Base-by-base conservation (phyloP, 2,797 vertebrate species). In the Anguilla obscura region DNA sequence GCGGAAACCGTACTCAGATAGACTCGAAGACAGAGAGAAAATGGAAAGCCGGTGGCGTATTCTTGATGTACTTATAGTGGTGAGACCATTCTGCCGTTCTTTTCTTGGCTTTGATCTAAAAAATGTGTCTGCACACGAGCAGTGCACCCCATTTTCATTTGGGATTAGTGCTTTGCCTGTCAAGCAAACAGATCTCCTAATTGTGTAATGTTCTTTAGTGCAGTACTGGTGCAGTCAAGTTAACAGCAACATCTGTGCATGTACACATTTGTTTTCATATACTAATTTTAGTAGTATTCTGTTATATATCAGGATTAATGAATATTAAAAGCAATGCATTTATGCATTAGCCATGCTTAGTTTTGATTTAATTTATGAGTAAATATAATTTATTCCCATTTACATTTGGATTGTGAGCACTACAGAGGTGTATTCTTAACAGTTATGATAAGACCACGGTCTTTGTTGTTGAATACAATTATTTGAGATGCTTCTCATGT, bases 191-290 rank as follows among this genome's bases (percentile, higher is more conserved):
- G n/a, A 12, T 86, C 87, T 86, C 27, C 86, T 87, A 63, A 89
- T 88, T 87, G 88, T 18, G 86, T 50, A 54, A 33, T 45, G 82
- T 86, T 69, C 85, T 89, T 89, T 74, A 40, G 36, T 48, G 83
- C 79, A 36, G 40, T 54, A 80, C 69, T 36, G 66, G 40, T 83
- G 56, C 52, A 40, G 21, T 74, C 40, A 85, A 88, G 85, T 48
- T 85, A 6, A 56, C 86, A 69, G 89, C 86, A 85, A 69, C 24
- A 63, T n/a, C 84, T 85, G 86, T 86, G 0, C 76, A 24, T 80
- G 36, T 48, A 45, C 33, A 80, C 14, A 48, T 24, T 80, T 80
- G 36, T 45, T 45, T 80, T 80, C 76, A 80, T 80, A 45, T 21
- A 27, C 76, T 3, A 48, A 40, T 45, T 80, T 80, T 21, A 80